Percentiles rank a stretch among this genome's conserved stretches.
Evolutionary conservation across 2,888 invertebrate species (phyloP).

Genomic region (Synergus gifuensis): DNA sequence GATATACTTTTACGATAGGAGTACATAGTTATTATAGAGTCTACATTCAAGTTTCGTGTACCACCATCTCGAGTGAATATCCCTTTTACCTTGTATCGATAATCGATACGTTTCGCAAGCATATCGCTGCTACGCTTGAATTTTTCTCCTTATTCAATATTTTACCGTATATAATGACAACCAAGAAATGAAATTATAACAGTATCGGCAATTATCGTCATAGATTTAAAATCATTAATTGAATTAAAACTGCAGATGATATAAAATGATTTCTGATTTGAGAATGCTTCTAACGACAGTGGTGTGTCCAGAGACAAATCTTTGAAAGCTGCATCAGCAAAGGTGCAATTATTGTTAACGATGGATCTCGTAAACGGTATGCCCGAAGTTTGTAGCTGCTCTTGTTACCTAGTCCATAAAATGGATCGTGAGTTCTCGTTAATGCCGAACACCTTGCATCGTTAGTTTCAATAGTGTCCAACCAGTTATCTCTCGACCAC

Average conservation of each 20-base stretch:
- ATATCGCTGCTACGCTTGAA: background rate
- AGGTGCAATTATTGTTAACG: slow-evolving; percentile 59
- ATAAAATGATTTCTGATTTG: background rate
- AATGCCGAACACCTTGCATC: slow-evolving; percentile 61
- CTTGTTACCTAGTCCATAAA: slow-evolving; percentile 63
- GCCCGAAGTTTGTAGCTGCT: slow-evolving; percentile 49
- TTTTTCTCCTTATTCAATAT: background rate
- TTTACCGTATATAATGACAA: background rate
- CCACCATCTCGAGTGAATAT: slow-evolving; percentile 6
- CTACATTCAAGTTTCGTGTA: background rate
- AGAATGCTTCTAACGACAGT: slow-evolving; percentile 11
- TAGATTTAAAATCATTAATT: background rate
- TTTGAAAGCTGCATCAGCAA: slow-evolving; percentile 16
- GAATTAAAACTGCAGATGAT: background rate
- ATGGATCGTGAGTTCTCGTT: slow-evolving; percentile 63
- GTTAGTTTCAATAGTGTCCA: slow-evolving; percentile 61
- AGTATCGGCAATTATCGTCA: background rate
- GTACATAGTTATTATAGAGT: background rate
- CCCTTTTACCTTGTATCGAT: slow-evolving; percentile 42
- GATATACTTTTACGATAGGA: slow-evolving; percentile 16
- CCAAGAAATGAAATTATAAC: background rate
- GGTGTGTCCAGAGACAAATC: background rate
- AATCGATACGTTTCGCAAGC: slow-evolving; percentile 47
- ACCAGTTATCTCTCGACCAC: slow-evolving; percentile 33
- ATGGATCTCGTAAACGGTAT: slow-evolving; percentile 57